Evolutionary conservation across 2,888 invertebrate genomes (phyloP).

Genomic region (Cheilosia vulpina): DNA sequence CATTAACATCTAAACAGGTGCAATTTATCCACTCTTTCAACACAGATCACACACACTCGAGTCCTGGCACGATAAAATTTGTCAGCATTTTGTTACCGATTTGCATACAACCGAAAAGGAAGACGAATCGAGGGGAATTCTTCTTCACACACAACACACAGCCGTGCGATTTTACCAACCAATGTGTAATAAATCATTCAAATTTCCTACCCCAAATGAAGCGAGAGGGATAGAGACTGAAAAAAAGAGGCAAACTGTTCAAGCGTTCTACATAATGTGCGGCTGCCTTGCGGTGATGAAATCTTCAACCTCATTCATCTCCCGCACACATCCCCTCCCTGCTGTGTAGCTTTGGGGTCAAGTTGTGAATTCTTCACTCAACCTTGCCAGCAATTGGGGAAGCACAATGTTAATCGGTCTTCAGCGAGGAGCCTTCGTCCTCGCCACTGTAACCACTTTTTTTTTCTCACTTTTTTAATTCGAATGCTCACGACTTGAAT

Average conservation of each 20-base stretch:
- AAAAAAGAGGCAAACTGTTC: conserved; percentile 14
- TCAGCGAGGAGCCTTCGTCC: background rate
- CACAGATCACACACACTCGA: conserved; percentile 27
- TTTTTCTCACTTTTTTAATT: background rate
- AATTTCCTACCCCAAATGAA: conserved; percentile 49
- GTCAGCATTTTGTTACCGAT: conserved; percentile 68
- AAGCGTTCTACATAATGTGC: conserved; percentile 50
- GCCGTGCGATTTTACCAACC: conserved; percentile 47
- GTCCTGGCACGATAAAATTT: conserved; percentile 51
- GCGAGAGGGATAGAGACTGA: background rate
- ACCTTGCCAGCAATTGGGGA: conserved; percentile 68
- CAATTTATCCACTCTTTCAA: conserved; percentile 39
- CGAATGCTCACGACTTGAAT: conserved; percentile 2
- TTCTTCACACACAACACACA: conserved; percentile 21
- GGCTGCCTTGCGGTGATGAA: conserved; percentile 43
- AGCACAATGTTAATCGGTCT: conserved; percentile 64
- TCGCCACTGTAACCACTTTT: conserved; percentile 6
- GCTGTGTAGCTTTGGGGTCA: conserved; percentile 59
- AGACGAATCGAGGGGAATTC: conserved; percentile 41
- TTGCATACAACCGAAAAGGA: conserved; percentile 60
- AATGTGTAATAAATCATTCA: conserved; percentile 70
- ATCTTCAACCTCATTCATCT: conserved; percentile 48
- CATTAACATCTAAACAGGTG: conserved; percentile 65
- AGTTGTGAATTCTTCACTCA: conserved; percentile 66
- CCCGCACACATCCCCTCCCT: conserved; percentile 24